phyloP scores from a whole-genome alignment of 1,140 invertebrate species.

The Brachionus koreanus region DNA sequence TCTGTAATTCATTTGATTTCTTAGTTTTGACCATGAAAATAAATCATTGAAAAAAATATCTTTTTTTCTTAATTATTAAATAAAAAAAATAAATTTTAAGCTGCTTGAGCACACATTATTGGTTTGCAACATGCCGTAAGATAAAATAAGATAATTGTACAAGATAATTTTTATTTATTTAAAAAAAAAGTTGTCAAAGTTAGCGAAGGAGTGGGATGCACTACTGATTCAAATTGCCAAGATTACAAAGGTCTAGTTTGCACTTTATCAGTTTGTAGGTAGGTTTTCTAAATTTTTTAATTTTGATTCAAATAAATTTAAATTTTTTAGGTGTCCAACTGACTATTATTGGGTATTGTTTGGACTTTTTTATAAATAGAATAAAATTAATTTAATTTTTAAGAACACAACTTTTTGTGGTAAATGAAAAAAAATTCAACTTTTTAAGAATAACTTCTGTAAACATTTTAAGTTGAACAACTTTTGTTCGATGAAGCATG shows the following conservation, averaged over 20 bases:
- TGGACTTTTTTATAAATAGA: neutral
- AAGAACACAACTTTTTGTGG: constrained; percentile 19
- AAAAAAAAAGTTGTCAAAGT: neutral
- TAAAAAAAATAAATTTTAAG: neutral
- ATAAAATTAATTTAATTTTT: neutral
- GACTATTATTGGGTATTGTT: constrained; percentile 28
- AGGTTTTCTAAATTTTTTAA: neutral
- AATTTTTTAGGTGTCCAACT: neutral
- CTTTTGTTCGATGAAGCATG: constrained; percentile 22
- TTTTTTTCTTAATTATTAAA: too few relatives aligned
- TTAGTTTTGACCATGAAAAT: too few relatives aligned
- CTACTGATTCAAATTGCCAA: neutral
- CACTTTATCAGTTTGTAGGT: neutral
- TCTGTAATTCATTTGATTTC: too few relatives aligned
- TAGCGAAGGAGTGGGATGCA: neutral
- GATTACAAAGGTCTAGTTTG: constrained; percentile 14
- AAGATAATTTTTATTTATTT: neutral
- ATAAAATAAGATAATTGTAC: neutral
- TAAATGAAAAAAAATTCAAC: neutral
- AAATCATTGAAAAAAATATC: too few relatives aligned
- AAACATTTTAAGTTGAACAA: neutral
- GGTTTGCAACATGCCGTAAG: neutral
- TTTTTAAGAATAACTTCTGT: neutral
- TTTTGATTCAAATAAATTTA: neutral
- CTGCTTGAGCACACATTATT: constrained; percentile 14